Evolutionary conservation across 2,797 vertebrate species (phyloP), one percentile per base, ranked within the genome.

Genomic region (Heliangelus exortis): DNA sequence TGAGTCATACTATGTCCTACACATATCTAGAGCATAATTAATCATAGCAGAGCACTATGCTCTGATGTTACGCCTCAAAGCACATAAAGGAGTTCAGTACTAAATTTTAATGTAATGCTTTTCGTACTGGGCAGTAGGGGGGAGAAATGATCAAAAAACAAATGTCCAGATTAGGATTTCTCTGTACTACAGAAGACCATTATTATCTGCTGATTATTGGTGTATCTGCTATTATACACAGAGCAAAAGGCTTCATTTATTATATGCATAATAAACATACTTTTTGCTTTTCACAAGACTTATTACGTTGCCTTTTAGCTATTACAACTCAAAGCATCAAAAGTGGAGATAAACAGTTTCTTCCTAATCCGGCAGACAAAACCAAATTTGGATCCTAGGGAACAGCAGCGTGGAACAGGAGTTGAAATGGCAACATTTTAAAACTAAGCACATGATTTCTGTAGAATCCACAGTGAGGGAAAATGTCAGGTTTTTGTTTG

Each of bases 301-400:
- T 72, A 23, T 87, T 86, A 62, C 12, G 12, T 55, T 81, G 51
- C 19, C 33, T 88, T 92, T 75, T 39, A 92, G 59, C 41, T 67
- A 51, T 73, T 87, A 43, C 26, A 14, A 61, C 43, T n/a, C 50
- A 83, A 69, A 81, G 43, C n/a, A n/a, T 91, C 58, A 15, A 36
- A 78, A 89, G 28, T 75, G 43, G 66, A 93, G 71, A 84, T 58
- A 72, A 73, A 51, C 12, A 72, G 54, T 28, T 50, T 71, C 67
- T 55, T 94, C 50, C 57, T 91, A 91, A 90, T 75, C 39, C 47
- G 67, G 47, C 51, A 94, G 63, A 66, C 34, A 74, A 69, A 87
- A 89, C 12, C 59, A 8, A 66, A 74, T 79, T 93, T 62, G 55
- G 39, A 61, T 82, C 66, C 62, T 73, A 61, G 57, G 61, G 57